Conservation (phyloP, 2,113 vertebrate genomes). For the Limanda limanda region DNA sequence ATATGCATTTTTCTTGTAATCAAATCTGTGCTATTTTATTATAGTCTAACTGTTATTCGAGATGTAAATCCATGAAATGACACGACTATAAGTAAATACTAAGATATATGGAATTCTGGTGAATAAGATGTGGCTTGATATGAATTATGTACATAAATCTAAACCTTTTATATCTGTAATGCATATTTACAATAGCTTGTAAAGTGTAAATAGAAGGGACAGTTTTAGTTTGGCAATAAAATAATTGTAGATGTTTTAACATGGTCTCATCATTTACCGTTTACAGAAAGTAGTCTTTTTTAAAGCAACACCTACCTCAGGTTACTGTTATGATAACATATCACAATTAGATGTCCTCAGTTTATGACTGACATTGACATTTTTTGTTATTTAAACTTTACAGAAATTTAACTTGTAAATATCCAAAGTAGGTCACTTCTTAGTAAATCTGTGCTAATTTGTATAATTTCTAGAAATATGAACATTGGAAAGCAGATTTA, state of each 20-base stretch:
- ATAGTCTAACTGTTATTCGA: constrained; percentile 35
- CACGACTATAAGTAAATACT: constrained; percentile 48
- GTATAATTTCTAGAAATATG: too few relatives aligned
- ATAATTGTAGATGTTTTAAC: constrained; percentile 82
- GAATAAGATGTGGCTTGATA: constrained; percentile 67
- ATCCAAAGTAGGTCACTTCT: too few relatives aligned
- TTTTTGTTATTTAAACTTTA: too few relatives aligned
- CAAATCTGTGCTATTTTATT: constrained; percentile 44
- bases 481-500: too few relatives aligned
- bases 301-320: neutral
- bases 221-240: constrained; percentile 85
- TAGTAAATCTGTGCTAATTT: too few relatives aligned
- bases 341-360: too few relatives aligned
- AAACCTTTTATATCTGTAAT: constrained; percentile 81
- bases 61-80: constrained; percentile 47
- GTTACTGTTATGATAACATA: too few relatives aligned
- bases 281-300: neutral
- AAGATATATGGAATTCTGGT: constrained; percentile 61
- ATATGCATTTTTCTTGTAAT: constrained; percentile 38
- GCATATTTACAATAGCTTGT: constrained; percentile 80
- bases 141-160: constrained; percentile 84
- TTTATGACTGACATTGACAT: too few relatives aligned
- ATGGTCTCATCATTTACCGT: constrained; percentile 51
- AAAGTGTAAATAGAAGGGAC: constrained; percentile 86
- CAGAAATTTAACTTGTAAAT: too few relatives aligned